Conservation (phyloP, 2,113 vertebrate species). For the Dromas ardeola region DNA sequence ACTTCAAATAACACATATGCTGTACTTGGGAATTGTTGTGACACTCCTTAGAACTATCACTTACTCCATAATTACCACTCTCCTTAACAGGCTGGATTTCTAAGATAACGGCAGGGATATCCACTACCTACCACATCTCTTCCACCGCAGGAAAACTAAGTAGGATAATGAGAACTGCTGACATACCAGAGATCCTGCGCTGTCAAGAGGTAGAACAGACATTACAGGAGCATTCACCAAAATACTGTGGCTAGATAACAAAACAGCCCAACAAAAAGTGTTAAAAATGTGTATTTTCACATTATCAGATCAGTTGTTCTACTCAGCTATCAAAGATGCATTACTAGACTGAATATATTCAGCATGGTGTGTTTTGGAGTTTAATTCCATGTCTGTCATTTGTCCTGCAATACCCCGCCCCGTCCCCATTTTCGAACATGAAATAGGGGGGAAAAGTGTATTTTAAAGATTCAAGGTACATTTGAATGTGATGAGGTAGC, state of each 20-base stretch:
- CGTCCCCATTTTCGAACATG: background rate
- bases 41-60: background rate
- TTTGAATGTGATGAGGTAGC: background rate
- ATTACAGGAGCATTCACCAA: background rate
- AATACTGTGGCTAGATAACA: background rate
- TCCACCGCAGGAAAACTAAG: background rate
- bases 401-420: background rate
- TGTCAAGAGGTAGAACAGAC: background rate
- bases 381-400: background rate
- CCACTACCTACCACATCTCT: background rate
- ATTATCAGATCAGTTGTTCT: background rate
- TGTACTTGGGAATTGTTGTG: background rate
- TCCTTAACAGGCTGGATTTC: background rate
- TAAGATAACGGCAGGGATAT: background rate
- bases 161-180: background rate
- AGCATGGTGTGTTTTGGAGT: background rate
- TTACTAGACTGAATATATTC: background rate
- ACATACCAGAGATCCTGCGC: background rate
- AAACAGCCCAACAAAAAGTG: background rate
- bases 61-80: background rate
- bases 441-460: background rate
- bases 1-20: background rate
- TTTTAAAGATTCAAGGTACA: background rate
- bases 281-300: background rate
- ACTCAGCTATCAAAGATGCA: background rate